Evolutionary conservation across 1,140 invertebrate species (phyloP).

Genomic region (Zaprionus inermis): DNA sequence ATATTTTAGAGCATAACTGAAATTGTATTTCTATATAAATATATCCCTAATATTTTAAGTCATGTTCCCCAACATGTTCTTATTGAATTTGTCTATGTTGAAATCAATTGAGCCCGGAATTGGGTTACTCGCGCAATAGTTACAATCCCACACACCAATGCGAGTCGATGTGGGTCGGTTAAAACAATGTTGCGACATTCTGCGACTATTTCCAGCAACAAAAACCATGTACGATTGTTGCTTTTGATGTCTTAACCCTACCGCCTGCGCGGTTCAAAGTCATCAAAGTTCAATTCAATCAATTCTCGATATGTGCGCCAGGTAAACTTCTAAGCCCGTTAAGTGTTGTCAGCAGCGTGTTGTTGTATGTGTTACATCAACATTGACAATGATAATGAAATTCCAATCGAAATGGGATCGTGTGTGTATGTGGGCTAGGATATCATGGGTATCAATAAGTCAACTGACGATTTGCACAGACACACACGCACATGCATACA

Average conservation of each 20-base stretch:
- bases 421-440: slow-evolving; percentile 15
- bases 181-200: slow-evolving; percentile 24
- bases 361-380: slow-evolving; percentile 27
- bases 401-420: slow-evolving; percentile 46
- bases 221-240: slow-evolving; percentile 53
- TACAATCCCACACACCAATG: not conserved
- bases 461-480: not conserved
- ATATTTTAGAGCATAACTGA: not conserved
- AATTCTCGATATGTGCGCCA: slow-evolving; percentile 62
- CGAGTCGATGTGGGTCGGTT: not conserved
- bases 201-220: slow-evolving; percentile 16
- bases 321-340: slow-evolving; percentile 29
- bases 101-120: slow-evolving; percentile 6
- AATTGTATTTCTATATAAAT: not conserved
- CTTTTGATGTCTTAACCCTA: slow-evolving; percentile 62
- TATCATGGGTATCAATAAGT: slow-evolving; percentile 24
- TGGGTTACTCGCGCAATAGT: slow-evolving; percentile 13
- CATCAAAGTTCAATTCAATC: slow-evolving; percentile 81
- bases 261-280: slow-evolving; percentile 63
- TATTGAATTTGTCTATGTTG: not conserved
- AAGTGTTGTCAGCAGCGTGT: slow-evolving; percentile 34
- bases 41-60: too few relatives aligned
- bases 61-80: not conserved
- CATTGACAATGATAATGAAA: slow-evolving; percentile 81
- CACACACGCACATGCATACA: slow-evolving; percentile 26